Percentiles rank a stretch among this genome's conserved stretches.
Conservation (phyloP, 2,797 vertebrate species). For the Mycteria americana region DNA sequence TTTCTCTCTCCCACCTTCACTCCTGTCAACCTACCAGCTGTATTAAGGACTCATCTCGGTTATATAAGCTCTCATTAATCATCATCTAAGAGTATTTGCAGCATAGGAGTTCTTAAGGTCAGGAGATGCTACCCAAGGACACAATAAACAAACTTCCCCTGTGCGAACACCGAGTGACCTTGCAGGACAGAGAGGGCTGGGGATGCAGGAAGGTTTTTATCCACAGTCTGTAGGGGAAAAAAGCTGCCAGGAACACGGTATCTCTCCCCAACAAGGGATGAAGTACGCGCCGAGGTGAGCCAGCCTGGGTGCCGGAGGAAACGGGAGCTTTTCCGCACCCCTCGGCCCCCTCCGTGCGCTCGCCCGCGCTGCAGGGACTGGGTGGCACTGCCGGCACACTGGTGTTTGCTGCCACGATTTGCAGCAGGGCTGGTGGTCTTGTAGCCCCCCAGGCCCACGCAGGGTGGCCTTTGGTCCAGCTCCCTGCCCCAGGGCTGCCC, state of each 20-base stretch:
- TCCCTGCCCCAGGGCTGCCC: background rate
- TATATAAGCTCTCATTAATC: constrained; percentile 37
- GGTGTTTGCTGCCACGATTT: background rate
- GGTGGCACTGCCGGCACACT: rapidly evolving
- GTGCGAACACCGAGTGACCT: background rate
- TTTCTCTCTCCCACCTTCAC: constrained; percentile 21
- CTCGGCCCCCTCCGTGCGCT: rapidly evolving
- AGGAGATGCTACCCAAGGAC: constrained; percentile 25
- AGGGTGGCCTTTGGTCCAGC: background rate
- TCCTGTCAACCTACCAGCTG: background rate
- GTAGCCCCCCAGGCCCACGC: rapidly evolving
- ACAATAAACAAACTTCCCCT: background rate
- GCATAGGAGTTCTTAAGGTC: background rate
- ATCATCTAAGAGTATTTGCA: constrained; percentile 26
- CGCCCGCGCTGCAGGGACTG: rapidly evolving
- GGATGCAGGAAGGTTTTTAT: background rate
- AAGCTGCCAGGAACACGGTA: background rate
- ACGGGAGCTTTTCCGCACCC: background rate
- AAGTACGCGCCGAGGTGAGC: background rate
- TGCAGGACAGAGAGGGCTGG: background rate
- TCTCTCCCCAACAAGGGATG: background rate
- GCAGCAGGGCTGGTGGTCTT: rapidly evolving
- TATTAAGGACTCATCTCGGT: background rate
- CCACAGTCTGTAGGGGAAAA: background rate
- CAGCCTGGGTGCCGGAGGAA: background rate